Evolutionary conservation across 2,797 vertebrate genomes (phyloP), one percentile per base, ranked within the genome.

Genomic region (Ptychobarbus kaznakovi): DNA sequence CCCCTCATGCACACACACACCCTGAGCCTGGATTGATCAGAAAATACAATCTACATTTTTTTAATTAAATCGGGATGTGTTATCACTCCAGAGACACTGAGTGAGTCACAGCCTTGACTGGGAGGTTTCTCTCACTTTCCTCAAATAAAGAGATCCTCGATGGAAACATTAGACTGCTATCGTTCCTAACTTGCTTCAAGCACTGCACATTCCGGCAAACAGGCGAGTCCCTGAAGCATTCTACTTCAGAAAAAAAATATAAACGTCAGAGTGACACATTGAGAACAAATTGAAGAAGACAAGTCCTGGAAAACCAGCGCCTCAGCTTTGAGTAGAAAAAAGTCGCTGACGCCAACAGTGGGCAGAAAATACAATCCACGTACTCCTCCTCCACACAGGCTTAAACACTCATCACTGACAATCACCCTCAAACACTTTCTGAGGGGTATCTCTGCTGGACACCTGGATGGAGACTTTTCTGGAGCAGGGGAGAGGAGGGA

Each of bases 251-350:
- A 90, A 86, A 84, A 61, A 80, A 87, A 9, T 1, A 42, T 91
- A 89, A 86, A 89, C 89, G 86, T 91, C 91, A 74, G 88, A 76
- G 88, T 95, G 94, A 95, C 93, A 93, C 93, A 94, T 93, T 93
- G 93, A 94, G 91, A 86, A 88, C 88, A 94, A 94, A 95, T 92
- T 89, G 88, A 89, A 94, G 90, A 92, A 82, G 93, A 95, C 94
- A 93, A 82, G 92, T 89, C 89, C 87, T 87, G 25, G 83, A 93
- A 95, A 91, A 86, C 91, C 92, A 91, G 92, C 88, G 90, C 76
- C 56, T 84, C 49, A 16, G 82, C 88, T 92, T 92, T 92, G 89
- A 86, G 78, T 85, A 69, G 40, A 53, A n/a, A 13, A 92, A 92
- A 93, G 87, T 82, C 63, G 92, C 92, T 93, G 93, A 94, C 92